A percentile compares a stretch with the other conserved stretches of the same genome.
phyloP scores from a whole-genome alignment of 2,888 invertebrate species.

The Acronicta aceris region DNA sequence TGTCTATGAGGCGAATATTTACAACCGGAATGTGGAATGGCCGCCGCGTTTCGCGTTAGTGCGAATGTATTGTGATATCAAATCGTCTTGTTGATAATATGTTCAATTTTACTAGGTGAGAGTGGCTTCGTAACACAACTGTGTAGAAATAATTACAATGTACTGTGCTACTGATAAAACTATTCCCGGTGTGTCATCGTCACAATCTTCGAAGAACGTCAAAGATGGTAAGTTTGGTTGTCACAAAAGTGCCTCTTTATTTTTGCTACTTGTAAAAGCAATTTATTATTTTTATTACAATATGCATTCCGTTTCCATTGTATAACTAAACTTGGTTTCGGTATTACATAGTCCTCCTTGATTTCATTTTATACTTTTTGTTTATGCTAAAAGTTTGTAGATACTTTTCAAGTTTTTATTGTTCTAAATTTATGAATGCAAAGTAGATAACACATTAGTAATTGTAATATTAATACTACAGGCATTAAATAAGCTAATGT shows the following conservation, averaged over 20 bases:
- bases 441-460: constrained; percentile 1
- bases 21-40: constrained; percentile 89
- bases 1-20: constrained; percentile 82
- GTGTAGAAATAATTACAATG: constrained; percentile 86
- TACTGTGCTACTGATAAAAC: constrained; percentile 94
- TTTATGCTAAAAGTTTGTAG: constrained; percentile 52
- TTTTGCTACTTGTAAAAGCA: constrained; percentile 41
- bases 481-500: background rate
- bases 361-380: constrained; percentile 12
- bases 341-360: background rate
- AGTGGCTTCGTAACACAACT: constrained; percentile 79
- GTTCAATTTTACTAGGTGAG: constrained; percentile 89
- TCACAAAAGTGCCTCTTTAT: constrained; percentile 47
- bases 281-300: constrained; percentile 3
- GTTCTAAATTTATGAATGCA: constrained; percentile 22
- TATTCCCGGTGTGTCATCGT: constrained; percentile 92
- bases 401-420: constrained; percentile 56
- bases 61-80: constrained; percentile 77
- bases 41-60: constrained; percentile 83
- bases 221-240: constrained; percentile 92
- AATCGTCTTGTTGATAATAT: constrained; percentile 81
- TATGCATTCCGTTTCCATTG: background rate
- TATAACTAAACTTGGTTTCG: background rate
- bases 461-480: background rate
- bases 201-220: constrained; percentile 92